Percentiles rank a stretch among this genome's conserved stretches.
Conservation (phyloP, 2,797 vertebrate species). For the Oryzias sinensis region DNA sequence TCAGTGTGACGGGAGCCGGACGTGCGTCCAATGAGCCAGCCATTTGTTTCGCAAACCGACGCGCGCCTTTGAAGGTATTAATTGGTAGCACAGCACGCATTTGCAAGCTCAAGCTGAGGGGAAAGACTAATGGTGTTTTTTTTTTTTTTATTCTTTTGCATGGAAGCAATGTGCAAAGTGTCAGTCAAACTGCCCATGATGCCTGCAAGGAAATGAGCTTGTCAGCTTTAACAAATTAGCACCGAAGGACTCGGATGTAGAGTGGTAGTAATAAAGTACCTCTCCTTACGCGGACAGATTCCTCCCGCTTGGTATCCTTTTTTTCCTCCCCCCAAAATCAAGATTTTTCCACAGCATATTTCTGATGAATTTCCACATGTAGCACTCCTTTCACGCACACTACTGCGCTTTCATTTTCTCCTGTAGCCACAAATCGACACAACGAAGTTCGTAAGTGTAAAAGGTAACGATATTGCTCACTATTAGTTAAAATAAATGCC, state of each 20-base stretch:
- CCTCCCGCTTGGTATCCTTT: constrained; percentile 13
- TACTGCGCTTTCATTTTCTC: constrained; percentile 11
- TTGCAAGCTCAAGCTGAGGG: constrained; percentile 46
- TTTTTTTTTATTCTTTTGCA: constrained; percentile 15
- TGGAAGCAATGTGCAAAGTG: constrained; percentile 33
- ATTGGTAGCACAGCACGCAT: constrained; percentile 51
- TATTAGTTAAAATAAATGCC: constrained; percentile 21
- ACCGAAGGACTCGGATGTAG: constrained; percentile 22
- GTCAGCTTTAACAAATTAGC: constrained; percentile 62
- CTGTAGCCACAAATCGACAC: constrained; percentile 37
- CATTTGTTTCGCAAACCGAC: constrained; percentile 63
- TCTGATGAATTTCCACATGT: constrained; percentile 17
- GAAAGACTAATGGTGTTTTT: constrained; percentile 41
- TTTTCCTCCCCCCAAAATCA: background rate
- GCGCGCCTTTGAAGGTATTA: constrained; percentile 49
- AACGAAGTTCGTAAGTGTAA: constrained; percentile 51
- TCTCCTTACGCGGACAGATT: constrained; percentile 8
- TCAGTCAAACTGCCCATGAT: constrained; percentile 58
- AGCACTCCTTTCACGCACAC: constrained; percentile 9
- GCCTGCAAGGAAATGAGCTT: constrained; percentile 53
- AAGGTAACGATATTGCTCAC: constrained; percentile 51
- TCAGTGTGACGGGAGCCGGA: constrained; percentile 56
- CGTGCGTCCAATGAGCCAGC: constrained; percentile 41
- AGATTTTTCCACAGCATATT: background rate
- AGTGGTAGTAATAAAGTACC: constrained; percentile 20